Evolutionary conservation across 92 coral and sea anemone genomes (phyloP).

Genomic region (Blastomussa wellsi): DNA sequence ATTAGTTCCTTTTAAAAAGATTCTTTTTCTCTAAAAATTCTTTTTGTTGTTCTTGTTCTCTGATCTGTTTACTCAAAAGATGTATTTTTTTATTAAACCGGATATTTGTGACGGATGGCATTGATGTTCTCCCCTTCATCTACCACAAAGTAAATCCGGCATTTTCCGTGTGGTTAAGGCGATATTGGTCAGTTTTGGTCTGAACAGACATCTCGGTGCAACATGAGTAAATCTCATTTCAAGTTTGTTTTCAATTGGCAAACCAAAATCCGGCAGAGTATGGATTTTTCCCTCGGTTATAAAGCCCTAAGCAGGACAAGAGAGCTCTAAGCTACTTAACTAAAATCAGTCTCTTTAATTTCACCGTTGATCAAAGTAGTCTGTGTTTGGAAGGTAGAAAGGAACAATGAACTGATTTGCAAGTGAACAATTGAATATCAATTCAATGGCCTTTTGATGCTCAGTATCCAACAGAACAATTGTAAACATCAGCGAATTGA

Average conservation of each 20-base stretch:
- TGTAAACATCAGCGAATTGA: constrained; percentile 6
- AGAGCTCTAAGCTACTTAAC: no score
- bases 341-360: background rate
- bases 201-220: background rate
- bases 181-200: background rate
- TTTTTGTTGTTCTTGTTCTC: background rate
- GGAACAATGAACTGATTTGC: background rate
- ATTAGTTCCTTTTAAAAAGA: background rate
- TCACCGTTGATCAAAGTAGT: background rate
- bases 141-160: background rate
- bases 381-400: no score
- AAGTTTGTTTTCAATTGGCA: background rate
- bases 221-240: background rate
- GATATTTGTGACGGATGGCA: background rate
- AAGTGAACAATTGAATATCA: background rate
- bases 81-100: background rate
- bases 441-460: background rate
- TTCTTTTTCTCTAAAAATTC: no score
- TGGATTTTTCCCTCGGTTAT: constrained; percentile 6
- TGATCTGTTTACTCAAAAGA: background rate
- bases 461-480: background rate
- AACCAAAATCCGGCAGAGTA: background rate
- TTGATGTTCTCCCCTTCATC: background rate
- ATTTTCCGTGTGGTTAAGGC: background rate
- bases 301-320: background rate